A percentile compares a stretch with the other conserved stretches of the same genome.
These are phyloP conservation scores for Crambe crambe DNA, from an alignment of 37 sponge, comb jelly and placozoan species.

Conservation along the genomic window DNA sequence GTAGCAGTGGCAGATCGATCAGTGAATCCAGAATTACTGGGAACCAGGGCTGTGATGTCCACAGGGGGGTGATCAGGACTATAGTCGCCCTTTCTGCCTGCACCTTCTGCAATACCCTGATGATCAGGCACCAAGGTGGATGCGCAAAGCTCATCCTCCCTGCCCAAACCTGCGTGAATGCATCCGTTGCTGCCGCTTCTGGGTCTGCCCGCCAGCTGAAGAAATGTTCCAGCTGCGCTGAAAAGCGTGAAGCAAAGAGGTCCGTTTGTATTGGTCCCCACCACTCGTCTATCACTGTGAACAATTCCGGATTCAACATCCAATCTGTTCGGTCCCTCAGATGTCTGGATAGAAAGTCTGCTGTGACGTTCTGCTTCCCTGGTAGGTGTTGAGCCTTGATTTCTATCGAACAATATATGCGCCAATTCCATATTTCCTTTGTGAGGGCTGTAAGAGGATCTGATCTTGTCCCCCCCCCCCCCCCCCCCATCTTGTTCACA, in stretches of 20 bases:
- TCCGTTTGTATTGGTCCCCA: slow-evolving; percentile 17
- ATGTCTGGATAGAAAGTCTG: slow-evolving; percentile 21
- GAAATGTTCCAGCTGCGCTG: slow-evolving; percentile 24
- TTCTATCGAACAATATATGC: background rate
- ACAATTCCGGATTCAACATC: slow-evolving; percentile 16
- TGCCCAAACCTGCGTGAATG: slow-evolving; percentile 15
- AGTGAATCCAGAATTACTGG: slow-evolving; percentile 10
- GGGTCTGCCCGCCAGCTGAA: slow-evolving; percentile 49
- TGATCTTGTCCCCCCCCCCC: background rate
- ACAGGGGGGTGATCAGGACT: slow-evolving; percentile 11
- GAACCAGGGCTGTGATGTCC: slow-evolving; percentile 28
- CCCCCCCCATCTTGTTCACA: background rate
- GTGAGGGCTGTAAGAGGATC: background rate
- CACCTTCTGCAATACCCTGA: slow-evolving; percentile 13
- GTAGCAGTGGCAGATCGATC: background rate
- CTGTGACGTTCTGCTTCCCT: slow-evolving; percentile 20
- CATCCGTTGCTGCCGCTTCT: slow-evolving; percentile 32
- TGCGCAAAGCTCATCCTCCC: background rate
- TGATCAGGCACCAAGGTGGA: slow-evolving; percentile 37
- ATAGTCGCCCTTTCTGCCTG: background rate
- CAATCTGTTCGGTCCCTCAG: slow-evolving; percentile 36
- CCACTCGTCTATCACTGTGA: slow-evolving; percentile 2
- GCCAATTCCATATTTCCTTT: slow-evolving; percentile 10
- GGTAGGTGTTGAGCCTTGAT: slow-evolving; percentile 16
- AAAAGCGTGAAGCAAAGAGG: slow-evolving; percentile 46